Evolutionary conservation across 2,797 vertebrate genomes (phyloP).

Genomic region (Danio choprae): DNA sequence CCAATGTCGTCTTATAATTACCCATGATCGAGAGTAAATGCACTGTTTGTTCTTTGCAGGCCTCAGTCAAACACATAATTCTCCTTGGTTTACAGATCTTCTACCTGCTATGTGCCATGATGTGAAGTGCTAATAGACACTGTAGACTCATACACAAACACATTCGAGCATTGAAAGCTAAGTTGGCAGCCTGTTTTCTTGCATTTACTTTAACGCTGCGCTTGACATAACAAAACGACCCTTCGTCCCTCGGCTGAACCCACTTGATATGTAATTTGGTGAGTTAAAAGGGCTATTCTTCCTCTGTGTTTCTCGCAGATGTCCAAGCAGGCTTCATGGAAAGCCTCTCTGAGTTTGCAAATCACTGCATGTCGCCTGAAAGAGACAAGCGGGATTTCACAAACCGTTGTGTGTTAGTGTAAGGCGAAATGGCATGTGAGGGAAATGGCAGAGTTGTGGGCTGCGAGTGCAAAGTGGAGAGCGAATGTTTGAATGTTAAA

Average conservation of each 20-base stretch:
- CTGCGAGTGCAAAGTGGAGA: constrained; percentile 47
- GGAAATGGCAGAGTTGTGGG: constrained; percentile 46
- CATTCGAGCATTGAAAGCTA: constrained; percentile 43
- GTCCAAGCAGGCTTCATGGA: constrained; percentile 33
- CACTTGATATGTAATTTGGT: constrained; percentile 42
- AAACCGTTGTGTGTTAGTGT: constrained; percentile 56
- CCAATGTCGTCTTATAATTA: constrained; percentile 28
- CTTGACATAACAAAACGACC: constrained; percentile 35
- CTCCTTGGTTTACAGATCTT: constrained; percentile 44
- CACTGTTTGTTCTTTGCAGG: constrained; percentile 43
- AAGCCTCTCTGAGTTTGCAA: constrained; percentile 23
- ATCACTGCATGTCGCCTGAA: constrained; percentile 28
- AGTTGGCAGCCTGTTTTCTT: constrained; percentile 48
- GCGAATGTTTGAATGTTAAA: constrained; percentile 52
- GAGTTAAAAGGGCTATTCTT: constrained; percentile 23
- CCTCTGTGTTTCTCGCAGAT: constrained; percentile 28
- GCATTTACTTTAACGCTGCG: constrained; percentile 38
- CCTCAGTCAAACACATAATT: constrained; percentile 42
- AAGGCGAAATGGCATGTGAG: constrained; percentile 48
- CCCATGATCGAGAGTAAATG: constrained; percentile 34
- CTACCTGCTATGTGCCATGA: neutral
- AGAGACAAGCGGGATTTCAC: constrained; percentile 46
- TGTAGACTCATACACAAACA: constrained; percentile 34
- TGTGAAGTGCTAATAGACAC: constrained; percentile 16
- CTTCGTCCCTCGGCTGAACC: constrained; percentile 49